phyloP scores from a whole-genome alignment of 2,113 vertebrate species.

The Macquaria australasica region DNA sequence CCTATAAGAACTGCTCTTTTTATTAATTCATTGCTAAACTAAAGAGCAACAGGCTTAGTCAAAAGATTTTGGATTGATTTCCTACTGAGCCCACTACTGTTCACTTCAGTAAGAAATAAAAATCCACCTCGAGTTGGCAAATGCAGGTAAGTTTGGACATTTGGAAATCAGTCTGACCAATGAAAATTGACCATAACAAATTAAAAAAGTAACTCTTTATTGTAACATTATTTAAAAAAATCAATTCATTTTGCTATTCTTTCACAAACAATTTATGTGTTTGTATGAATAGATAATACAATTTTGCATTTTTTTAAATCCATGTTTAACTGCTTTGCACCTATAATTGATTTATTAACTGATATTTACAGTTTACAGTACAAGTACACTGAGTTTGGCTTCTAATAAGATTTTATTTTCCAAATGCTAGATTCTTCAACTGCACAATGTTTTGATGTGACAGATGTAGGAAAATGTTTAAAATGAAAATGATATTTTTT shows the following conservation, averaged over 20 bases:
- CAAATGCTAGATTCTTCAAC: not conserved
- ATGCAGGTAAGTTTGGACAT: no score
- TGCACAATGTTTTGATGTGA: not conserved
- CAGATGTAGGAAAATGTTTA: not conserved
- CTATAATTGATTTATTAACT: not conserved
- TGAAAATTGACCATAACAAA: no score
- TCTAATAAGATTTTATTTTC: not conserved
- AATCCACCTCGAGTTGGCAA: not conserved
- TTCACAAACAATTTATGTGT: no score
- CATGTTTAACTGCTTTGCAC: not conserved
- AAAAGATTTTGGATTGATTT: no score
- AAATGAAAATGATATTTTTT: conserved; percentile 5
- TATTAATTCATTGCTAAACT: conserved; percentile 7
- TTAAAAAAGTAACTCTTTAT: no score
- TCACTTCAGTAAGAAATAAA: not conserved
- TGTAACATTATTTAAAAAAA: no score
- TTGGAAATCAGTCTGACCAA: no score
- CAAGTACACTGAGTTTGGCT: not conserved
- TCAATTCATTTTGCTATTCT: no score
- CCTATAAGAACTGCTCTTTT: not conserved
- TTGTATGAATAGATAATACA: no score
- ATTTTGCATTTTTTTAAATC: no score
- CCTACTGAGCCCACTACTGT: no score
- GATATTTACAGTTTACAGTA: no score
- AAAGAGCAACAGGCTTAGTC: not conserved